Conservation (phyloP, 2,113 vertebrate genomes). For the Syrrhaptes paradoxus region DNA sequence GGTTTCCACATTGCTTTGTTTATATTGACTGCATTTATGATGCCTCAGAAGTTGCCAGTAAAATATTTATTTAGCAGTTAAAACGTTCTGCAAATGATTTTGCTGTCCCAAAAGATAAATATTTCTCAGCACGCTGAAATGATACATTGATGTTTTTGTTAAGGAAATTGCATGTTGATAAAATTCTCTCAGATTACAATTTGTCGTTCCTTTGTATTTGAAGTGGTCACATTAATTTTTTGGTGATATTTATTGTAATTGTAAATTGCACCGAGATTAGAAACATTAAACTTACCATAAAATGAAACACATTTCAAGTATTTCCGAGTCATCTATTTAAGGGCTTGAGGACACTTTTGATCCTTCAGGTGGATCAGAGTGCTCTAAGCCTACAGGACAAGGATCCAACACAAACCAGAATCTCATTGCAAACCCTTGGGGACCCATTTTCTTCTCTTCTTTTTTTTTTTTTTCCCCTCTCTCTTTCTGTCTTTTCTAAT, state of each 20-base stretch:
- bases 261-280: conserved; percentile 51
- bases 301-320: conserved; percentile 60
- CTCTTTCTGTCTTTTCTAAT: neutral
- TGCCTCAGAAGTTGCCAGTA: conserved; percentile 77
- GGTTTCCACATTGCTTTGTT: conserved; percentile 73
- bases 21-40: conserved; percentile 78
- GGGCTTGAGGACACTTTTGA: conserved; percentile 36
- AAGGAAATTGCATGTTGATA: conserved; percentile 71
- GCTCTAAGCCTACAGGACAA: neutral
- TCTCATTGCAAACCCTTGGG: neutral
- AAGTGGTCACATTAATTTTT: conserved; percentile 63
- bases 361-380: conserved; percentile 26
- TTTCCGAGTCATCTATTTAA: conserved; percentile 38
- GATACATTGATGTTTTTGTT: conserved; percentile 68
- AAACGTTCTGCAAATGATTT: conserved; percentile 79
- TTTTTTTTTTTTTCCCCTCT: rapidly evolving
- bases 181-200: conserved; percentile 68
- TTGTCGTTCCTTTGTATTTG: conserved; percentile 53
- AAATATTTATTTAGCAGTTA: conserved; percentile 80
- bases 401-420: conserved; percentile 11
- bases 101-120: conserved; percentile 76
- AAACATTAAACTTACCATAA: conserved; percentile 51
- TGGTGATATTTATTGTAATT: conserved; percentile 63
- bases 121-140: conserved; percentile 69
- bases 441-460: neutral